phyloP scores from a whole-genome alignment of 2,113 vertebrate genomes.

The human region GRCh38 chr2:192969001-192969500 shows the following conservation, averaged over 20 bases:
- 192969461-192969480: not conserved
- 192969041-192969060: slow-evolving; percentile 44
- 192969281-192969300: not conserved
- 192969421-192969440: not conserved
- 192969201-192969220: slow-evolving; percentile 51
- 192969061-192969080: slow-evolving; percentile 51
- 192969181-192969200: slow-evolving; percentile 44
- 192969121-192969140: slow-evolving; percentile 37
- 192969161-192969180: slow-evolving; percentile 54
- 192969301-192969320: not conserved
- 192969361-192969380: slow-evolving; percentile 20
- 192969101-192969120: slow-evolving; percentile 62
- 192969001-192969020: not conserved
- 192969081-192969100: slow-evolving; percentile 43
- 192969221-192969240: slow-evolving; percentile 10
- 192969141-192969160: slow-evolving; percentile 59
- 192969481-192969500: fast-evolving
- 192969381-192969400: not conserved
- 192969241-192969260: slow-evolving; percentile 16
- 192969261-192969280: slow-evolving; percentile 57
- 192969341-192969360: not conserved
- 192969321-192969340: not conserved
- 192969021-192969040: slow-evolving; percentile 37
- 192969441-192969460: not conserved
- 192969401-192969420: not conserved